phyloP scores from a whole-genome alignment of 2,888 invertebrate genomes.

The Hydroisotoma schaefferi region DNA sequence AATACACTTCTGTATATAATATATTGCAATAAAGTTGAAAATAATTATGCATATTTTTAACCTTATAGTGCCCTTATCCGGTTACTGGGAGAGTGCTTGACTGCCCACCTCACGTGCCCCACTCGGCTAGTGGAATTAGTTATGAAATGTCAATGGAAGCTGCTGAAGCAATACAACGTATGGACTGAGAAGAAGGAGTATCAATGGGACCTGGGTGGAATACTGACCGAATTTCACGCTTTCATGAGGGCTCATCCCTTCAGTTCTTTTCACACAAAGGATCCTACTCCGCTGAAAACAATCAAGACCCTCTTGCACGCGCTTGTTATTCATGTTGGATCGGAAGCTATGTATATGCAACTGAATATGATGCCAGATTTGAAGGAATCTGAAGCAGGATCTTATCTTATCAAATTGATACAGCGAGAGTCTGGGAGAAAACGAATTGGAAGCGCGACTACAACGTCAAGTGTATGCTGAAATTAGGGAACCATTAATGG shows the following conservation, averaged over 20 bases:
- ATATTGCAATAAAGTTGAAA: too few relatives aligned
- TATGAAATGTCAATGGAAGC: slow-evolving; percentile 94
- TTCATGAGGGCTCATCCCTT: slow-evolving; percentile 74
- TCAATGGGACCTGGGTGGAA: slow-evolving; percentile 54
- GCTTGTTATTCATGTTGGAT: slow-evolving; percentile 82
- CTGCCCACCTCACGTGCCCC: slow-evolving; percentile 63
- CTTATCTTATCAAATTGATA: slow-evolving; percentile 76
- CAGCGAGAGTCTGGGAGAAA: slow-evolving; percentile 40
- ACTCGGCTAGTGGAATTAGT: slow-evolving; percentile 75
- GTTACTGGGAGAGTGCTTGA: slow-evolving; percentile 81
- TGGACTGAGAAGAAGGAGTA: slow-evolving; percentile 56
- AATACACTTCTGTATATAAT: slow-evolving; percentile 42
- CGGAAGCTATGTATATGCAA: slow-evolving; percentile 53
- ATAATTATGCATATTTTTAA: too few relatives aligned
- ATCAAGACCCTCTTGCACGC: slow-evolving; percentile 91
- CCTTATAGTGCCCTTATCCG: slow-evolving; percentile 75
- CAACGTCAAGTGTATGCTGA: too few relatives aligned
- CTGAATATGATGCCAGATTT: slow-evolving; percentile 61
- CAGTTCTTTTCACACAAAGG: slow-evolving; percentile 36
- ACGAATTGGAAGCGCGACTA: neutral
- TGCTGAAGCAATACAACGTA: slow-evolving; percentile 78
- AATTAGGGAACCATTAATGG: too few relatives aligned
- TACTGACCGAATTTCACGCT: slow-evolving; percentile 74
- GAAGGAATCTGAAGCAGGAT: slow-evolving; percentile 79
- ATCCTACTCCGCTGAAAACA: slow-evolving; percentile 69